Conservation (phyloP, 35 echinoderm and acorn worm genomes). For the Ophiothrix spiculata region DNA sequence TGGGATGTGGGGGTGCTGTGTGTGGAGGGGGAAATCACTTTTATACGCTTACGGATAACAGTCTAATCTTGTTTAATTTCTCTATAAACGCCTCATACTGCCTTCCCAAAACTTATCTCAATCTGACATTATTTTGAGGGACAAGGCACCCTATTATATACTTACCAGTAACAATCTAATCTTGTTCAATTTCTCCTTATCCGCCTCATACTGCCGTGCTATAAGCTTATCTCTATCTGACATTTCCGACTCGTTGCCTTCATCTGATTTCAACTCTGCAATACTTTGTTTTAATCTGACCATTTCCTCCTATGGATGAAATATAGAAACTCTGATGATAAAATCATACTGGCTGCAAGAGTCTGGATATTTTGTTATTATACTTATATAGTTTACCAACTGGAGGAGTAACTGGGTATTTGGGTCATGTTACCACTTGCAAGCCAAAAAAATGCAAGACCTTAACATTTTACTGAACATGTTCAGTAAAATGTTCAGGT, state of each 20-base stretch:
- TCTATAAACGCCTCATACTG: background rate
- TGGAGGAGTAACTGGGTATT: no score
- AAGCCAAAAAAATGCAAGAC: background rate
- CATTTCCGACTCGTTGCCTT: conserved; percentile 51
- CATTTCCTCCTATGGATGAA: conserved; percentile 81
- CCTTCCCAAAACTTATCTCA: background rate
- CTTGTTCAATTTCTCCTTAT: conserved; percentile 92
- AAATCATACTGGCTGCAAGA: background rate
- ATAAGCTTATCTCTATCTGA: conserved; percentile 87
- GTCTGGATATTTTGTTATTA: background rate
- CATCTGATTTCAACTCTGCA: conserved; percentile 61
- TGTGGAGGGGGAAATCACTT: background rate
- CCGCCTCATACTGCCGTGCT: conserved; percentile 77
- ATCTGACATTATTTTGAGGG: background rate
- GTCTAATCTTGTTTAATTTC: background rate
- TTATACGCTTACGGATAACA: background rate
- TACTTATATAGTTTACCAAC: background rate
- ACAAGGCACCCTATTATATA: background rate
- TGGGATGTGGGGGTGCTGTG: background rate
- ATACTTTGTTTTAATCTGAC: conserved; percentile 72
- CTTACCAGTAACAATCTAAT: conserved; percentile 79
- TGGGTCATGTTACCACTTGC: no score
- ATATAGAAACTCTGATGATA: background rate
- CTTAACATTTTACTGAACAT: background rate
- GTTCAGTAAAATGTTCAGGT: no score